Conservation (phyloP, 2,797 vertebrate species). For the Pseudochirops corinnae region DNA sequence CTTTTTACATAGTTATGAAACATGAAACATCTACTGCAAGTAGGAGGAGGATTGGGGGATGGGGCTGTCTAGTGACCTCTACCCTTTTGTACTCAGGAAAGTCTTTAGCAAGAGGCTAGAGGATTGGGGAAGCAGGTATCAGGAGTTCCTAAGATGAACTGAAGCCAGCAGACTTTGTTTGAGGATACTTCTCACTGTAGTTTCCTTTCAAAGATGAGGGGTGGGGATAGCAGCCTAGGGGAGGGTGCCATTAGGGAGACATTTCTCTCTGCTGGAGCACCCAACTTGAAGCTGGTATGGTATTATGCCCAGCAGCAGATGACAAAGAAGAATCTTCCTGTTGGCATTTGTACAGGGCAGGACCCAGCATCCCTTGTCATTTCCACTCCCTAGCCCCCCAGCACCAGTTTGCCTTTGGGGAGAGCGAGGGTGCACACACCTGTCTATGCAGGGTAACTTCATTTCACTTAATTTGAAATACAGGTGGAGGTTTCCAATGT, state of each 20-base stretch:
- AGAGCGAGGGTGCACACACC: background rate
- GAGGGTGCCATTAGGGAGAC: background rate
- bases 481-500: background rate
- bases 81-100: background rate
- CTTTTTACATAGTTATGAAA: background rate
- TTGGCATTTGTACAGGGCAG: background rate
- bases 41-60: background rate
- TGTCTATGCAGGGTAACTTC: background rate
- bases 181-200: background rate
- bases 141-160: background rate
- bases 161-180: background rate
- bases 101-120: background rate
- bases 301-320: background rate
- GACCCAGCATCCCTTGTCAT: background rate
- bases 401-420: background rate
- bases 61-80: background rate
- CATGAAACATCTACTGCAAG: background rate
- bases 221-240: background rate
- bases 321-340: background rate
- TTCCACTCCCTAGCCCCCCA: background rate
- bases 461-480: background rate
- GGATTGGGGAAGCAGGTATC: background rate
- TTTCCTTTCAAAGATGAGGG: background rate
- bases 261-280: background rate
- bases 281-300: background rate